Base-by-base conservation (phyloP, 2,797 vertebrate species). In the Tragelaphus eurycerus region DNA sequence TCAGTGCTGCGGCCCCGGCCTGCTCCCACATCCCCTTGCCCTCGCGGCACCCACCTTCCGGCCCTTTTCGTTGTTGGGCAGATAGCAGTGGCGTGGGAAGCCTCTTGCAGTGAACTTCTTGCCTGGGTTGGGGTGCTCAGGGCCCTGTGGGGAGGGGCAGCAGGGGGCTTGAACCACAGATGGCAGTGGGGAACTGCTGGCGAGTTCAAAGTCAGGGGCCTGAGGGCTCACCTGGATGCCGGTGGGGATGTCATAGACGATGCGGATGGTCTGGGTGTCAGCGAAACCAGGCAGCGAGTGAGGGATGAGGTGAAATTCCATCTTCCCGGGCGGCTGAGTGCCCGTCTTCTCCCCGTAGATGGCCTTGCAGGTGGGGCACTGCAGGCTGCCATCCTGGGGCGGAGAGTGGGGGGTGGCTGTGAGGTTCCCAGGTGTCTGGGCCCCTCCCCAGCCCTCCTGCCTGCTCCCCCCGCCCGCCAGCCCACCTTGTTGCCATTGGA, bases 331-430 rank as follows among this genome's bases (percentile, higher is more conserved):
- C 0, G 99, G 99, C 98, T 99, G 99, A 0, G 99, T 99, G 84
- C 99, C 99, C 0, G 99, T 99, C 98, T 99, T 99, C 99, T 99
- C 99, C 85, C 99, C 99, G 0, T 99, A 99, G 97, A 99, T 99
- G 97, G 99, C 99, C 98, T 99, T 99, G 96, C 99, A 99, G 48
- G 99, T 99, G 23, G 99, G 99, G 93, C 99, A 99, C 98, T 99
- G 99, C 97, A 99, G 99, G 97, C 99, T 99, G 96, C 99, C 99
- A 1, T 99, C 99, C 99, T 99, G 98, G 4, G 2, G 17, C 13
- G 9, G 25, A 15, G 25, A 11, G 3, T 48, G n/a, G 7, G 2
- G n/a, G 2, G 13, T 19, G 31, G 87, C 19, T 3, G 46, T 97
- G 93, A 97, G 89, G 95, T 21, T n/a, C 34, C 1, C n/a, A 1